Evolutionary conservation across 1,140 invertebrate species (phyloP).

Genomic region (Calliopsis andreniformis): DNA sequence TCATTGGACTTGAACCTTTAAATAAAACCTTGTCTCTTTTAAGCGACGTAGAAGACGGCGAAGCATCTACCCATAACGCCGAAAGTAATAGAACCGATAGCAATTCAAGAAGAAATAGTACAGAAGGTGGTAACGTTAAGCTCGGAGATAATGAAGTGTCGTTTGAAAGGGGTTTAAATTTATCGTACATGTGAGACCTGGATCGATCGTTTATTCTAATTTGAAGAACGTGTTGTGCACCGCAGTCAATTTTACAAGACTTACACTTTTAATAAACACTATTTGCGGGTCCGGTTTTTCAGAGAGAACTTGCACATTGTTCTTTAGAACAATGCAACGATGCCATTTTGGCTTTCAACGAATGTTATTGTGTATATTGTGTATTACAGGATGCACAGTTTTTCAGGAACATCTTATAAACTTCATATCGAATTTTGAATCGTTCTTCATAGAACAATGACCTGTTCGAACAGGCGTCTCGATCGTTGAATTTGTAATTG

Average conservation of each 20-base stretch:
- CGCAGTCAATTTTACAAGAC: constrained; percentile 26
- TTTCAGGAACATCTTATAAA: constrained; percentile 6
- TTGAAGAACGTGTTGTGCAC: constrained; percentile 41
- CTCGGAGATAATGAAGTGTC: constrained; percentile 74
- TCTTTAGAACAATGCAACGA: constrained; percentile 26
- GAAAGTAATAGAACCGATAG: constrained; percentile 30
- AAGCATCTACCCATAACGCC: constrained; percentile 27
- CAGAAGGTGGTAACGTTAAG: constrained; percentile 64
- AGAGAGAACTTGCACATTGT: constrained; percentile 1
- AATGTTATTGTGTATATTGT: constrained; percentile 9
- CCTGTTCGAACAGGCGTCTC: neutral
- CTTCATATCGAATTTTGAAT: constrained; percentile 1
- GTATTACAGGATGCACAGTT: constrained; percentile 2
- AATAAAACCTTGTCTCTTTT: constrained; percentile 59
- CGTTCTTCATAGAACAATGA: neutral
- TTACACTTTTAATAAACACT: neutral
- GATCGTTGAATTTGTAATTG: constrained; percentile 37
- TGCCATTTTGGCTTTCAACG: constrained; percentile 18
- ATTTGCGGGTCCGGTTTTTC: constrained; percentile 1
- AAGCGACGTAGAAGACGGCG: constrained; percentile 60
- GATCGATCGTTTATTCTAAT: constrained; percentile 66
- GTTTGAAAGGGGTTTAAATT: constrained; percentile 74
- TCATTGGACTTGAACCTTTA: constrained; percentile 84
- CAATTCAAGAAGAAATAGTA: constrained; percentile 51
- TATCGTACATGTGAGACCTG: constrained; percentile 75